These are phyloP conservation scores for Megaceryle torquata DNA, from an alignment of 2,113 vertebrate species.

Conservation along the genomic window DNA sequence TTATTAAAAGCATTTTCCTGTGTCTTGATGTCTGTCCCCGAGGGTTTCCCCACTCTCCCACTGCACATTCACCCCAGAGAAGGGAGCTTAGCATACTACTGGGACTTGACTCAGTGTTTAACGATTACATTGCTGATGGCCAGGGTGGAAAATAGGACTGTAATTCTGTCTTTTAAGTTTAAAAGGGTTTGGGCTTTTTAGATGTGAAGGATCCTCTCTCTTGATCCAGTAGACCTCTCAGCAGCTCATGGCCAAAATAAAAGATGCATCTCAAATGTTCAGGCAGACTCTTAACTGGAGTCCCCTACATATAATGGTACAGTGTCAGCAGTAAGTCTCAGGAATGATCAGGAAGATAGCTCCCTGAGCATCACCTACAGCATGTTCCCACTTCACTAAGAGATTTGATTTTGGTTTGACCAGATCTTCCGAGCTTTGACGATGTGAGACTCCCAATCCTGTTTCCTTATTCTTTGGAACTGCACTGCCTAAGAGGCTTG, in stretches of 20 bases:
- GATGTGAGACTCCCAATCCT: background rate
- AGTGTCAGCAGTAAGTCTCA: background rate
- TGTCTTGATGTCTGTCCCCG: background rate
- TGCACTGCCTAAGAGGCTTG: background rate
- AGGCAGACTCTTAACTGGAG: background rate
- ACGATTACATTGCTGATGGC: background rate
- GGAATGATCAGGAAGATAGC: background rate
- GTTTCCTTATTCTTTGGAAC: background rate
- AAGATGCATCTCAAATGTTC: background rate
- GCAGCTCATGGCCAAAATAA: background rate
- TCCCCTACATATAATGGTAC: accelerated
- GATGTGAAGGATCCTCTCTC: background rate
- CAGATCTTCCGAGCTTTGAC: background rate
- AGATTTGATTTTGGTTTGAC: background rate
- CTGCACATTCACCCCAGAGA: background rate
- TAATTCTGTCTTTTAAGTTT: background rate
- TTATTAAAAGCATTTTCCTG: background rate
- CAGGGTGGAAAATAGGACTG: background rate
- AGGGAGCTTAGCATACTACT: background rate
- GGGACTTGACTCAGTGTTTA: background rate
- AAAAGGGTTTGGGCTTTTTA: background rate
- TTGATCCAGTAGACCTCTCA: background rate
- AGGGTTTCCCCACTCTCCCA: background rate
- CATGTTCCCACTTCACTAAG: background rate
- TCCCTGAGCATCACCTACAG: background rate